Base-by-base conservation (phyloP, 2,888 invertebrate species). In the Temnothorax unifasciatus region DNA sequence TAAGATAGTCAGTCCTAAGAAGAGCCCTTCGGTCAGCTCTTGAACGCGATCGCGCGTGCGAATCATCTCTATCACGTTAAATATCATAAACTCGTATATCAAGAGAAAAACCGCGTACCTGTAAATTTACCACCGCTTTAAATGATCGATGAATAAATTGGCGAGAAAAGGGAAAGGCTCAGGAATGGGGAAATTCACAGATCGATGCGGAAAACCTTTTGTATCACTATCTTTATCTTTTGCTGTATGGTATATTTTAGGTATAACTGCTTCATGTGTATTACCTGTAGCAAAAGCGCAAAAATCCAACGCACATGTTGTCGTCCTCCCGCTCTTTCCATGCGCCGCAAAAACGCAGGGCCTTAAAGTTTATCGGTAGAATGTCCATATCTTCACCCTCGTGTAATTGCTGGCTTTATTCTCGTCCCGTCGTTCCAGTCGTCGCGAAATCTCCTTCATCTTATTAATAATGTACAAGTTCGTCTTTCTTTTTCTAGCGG, bases 21-120 rank as follows among this genome's bases (percentile, higher is more conserved):
- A 92, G 11, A 91, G 91, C 76, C 86, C 90, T 29, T 88, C 89
- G 3, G 91, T 87, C n/a, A 92, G 84, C 2, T 88, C 89, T 13
- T 91, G 87, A 59, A 91, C 83, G 82, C 86, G 66, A 25, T 76
- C 25, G 13, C 66, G 52, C n/a, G 25, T 66, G 15, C 66, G 76
- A 76, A 41, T 41, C 18, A 76, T 1, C 4, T 76, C 76, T 64
- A 76, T 8, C 4, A 76, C 52, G 2, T 76, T 66, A 4, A 21
- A 13, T 52, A 76, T 52, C 18, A 66, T 76, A 18, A 66, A 76
- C 29, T 66, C 21, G 18, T 76, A 76, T 76, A 76, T 76, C 13
- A 76, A 18, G 8, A 76, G 25, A n/a, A 76, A 25, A 25, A 76
- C n/a, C 8, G 76, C 21, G 13, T 76, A 76, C 4, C 76, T 76